phyloP scores from a whole-genome alignment of 1,140 invertebrate genomes.

The Aphidius ervi region DNA sequence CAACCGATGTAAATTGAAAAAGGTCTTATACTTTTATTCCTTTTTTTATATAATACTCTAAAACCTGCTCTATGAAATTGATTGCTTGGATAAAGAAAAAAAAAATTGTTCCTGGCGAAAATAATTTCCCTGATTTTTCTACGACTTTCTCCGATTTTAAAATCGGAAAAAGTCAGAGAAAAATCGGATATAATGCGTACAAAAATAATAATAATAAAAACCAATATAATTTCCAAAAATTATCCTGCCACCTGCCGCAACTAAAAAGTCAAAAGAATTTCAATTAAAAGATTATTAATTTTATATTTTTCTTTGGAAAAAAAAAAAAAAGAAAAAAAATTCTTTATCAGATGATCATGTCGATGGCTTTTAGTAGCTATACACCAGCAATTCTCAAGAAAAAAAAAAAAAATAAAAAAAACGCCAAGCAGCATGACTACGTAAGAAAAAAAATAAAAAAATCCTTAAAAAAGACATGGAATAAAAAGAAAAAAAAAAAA shows the following conservation, averaged over 20 bases:
- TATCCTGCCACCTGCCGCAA: no score
- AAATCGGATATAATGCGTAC: no score
- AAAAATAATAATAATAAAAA: no score
- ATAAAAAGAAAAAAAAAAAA: slow-evolving; percentile 15
- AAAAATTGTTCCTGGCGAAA: no score
- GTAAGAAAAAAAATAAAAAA: slow-evolving; percentile 9
- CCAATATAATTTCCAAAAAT: no score
- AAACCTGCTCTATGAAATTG: slow-evolving; percentile 16
- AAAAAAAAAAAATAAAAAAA: slow-evolving; percentile 1
- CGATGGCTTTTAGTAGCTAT: neutral
- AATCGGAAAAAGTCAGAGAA: no score
- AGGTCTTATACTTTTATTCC: slow-evolving; percentile 12
- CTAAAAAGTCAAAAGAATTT: no score
- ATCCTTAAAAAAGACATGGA: neutral
- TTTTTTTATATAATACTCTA: neutral
- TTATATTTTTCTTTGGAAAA: neutral
- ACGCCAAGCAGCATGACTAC: slow-evolving; percentile 14
- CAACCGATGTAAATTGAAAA: slow-evolving; percentile 34
- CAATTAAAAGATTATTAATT: neutral
- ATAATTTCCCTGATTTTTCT: no score
- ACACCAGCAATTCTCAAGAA: neutral
- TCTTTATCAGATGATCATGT: slow-evolving; percentile 3
- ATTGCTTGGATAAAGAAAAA: slow-evolving; percentile 6
- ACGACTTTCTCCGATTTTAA: no score
- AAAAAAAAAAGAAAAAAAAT: neutral